Evolutionary conservation across 2,113 vertebrate species (phyloP).

Genomic region (Tauraco erythrolophus): DNA sequence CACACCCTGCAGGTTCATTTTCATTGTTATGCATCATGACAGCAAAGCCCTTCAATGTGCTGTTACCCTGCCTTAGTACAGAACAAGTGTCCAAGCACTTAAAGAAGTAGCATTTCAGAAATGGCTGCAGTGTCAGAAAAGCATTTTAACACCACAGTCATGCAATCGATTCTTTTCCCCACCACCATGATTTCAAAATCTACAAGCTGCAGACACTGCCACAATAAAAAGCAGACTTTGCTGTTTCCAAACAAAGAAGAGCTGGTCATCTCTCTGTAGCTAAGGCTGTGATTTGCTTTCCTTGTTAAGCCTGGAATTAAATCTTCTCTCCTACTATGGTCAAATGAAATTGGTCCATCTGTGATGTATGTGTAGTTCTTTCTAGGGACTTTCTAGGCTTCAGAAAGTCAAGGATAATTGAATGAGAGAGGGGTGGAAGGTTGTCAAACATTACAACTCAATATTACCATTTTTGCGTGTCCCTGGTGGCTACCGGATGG

Average conservation of each 20-base stretch:
- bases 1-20: not conserved
- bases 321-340: not conserved
- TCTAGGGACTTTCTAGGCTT: not conserved
- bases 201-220: not conserved
- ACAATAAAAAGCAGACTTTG: not conserved
- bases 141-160: not conserved
- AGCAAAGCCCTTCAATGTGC: not conserved
- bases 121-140: not conserved
- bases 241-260: not conserved
- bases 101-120: not conserved
- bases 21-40: not conserved
- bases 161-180: not conserved
- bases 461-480: not conserved
- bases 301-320: not conserved
- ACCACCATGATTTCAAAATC: not conserved
- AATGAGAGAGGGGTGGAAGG: not conserved
- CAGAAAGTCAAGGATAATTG: not conserved
- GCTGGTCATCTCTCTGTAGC: not conserved
- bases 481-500: not conserved
- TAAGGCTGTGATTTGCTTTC: not conserved
- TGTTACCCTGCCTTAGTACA: not conserved
- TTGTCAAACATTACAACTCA: not conserved
- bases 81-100: not conserved
- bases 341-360: not conserved
- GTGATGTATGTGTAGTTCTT: not conserved